A percentile compares a stretch with the other conserved stretches of the same genome.
These are phyloP conservation scores for Cotesia chilonis DNA, from an alignment of 1,140 invertebrate genomes.

Conservation along the genomic window DNA sequence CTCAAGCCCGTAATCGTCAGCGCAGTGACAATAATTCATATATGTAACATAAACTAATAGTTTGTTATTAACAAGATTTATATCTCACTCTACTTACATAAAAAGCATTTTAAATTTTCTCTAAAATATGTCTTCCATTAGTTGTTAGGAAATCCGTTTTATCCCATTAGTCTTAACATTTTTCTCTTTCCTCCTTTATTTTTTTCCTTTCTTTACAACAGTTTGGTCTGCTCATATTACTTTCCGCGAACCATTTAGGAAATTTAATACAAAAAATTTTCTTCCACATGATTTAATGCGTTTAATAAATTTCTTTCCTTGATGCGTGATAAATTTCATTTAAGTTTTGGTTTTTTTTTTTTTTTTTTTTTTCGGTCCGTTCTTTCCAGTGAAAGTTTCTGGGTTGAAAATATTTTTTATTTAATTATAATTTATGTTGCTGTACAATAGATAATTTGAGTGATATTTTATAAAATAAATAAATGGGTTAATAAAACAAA, in stretches of 20 bases:
- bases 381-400: no score
- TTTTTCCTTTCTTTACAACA: conserved; percentile 1
- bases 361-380: no score
- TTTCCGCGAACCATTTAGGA: no score
- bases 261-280: no score
- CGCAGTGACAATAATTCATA: conserved; percentile 12
- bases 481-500: conserved; percentile 7
- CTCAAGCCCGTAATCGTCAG: conserved; percentile 39
- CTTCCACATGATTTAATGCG: no score
- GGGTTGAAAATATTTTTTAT: no score
- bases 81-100: conserved; percentile 25
- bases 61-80: conserved; percentile 35
- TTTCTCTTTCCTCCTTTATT: neutral
- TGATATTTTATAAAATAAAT: neutral
- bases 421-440: no score
- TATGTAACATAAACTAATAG: conserved; percentile 33
- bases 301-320: no score
- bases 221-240: conserved; percentile 13
- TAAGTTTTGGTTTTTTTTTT: no score
- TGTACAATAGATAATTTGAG: neutral
- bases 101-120: neutral
- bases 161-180: conserved; percentile 23
- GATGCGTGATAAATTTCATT: no score
- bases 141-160: neutral
- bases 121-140: conserved; percentile 10